Percentiles rank a stretch among this genome's conserved stretches.
Conservation (phyloP, 2,888 invertebrate species). For the Ethmia dodecea region DNA sequence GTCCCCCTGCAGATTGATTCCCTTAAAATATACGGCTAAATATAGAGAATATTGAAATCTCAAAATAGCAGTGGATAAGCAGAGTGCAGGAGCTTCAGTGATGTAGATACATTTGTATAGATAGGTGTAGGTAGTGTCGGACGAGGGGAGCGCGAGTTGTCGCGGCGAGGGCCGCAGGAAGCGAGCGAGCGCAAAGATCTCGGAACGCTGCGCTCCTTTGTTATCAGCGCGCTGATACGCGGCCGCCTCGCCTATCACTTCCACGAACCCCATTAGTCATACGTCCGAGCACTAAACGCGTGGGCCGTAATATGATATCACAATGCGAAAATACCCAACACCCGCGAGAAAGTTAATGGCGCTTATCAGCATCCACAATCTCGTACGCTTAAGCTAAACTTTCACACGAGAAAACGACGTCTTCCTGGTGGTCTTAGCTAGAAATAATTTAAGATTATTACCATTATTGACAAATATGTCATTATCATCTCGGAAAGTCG, state of each 20-base stretch:
- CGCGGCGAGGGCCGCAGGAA: conserved; percentile 21
- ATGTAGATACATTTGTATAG: too few relatives aligned
- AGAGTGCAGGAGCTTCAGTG: conserved; percentile 34
- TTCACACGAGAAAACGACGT: conserved; percentile 72
- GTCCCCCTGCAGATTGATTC: conserved; percentile 58
- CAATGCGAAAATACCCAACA: conserved; percentile 79
- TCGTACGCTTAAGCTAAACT: conserved; percentile 73
- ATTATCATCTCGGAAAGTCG: conserved; percentile 84
- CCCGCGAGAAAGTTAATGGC: conserved; percentile 79
- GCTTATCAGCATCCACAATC: conserved; percentile 79
- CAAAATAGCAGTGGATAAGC: conserved; percentile 62
- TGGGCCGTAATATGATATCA: conserved; percentile 79
- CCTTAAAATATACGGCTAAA: conserved; percentile 65
- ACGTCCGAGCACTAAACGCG: conserved; percentile 69
- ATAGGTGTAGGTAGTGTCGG: conserved; percentile 30
- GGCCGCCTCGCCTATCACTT: conserved; percentile 69
- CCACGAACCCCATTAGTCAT: conserved; percentile 76
- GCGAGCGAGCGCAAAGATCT: conserved; percentile 20
- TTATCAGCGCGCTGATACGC: conserved; percentile 67
- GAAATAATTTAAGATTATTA: conserved; percentile 66
- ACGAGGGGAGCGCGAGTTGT: conserved; percentile 19
- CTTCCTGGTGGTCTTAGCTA: conserved; percentile 33
- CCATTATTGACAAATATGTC: conserved; percentile 88
- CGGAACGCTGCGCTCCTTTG: conserved; percentile 48
- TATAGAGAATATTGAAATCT: conserved; percentile 71